Conservation (phyloP, 2,888 invertebrate species). For the Ectemnius cavifrons region DNA sequence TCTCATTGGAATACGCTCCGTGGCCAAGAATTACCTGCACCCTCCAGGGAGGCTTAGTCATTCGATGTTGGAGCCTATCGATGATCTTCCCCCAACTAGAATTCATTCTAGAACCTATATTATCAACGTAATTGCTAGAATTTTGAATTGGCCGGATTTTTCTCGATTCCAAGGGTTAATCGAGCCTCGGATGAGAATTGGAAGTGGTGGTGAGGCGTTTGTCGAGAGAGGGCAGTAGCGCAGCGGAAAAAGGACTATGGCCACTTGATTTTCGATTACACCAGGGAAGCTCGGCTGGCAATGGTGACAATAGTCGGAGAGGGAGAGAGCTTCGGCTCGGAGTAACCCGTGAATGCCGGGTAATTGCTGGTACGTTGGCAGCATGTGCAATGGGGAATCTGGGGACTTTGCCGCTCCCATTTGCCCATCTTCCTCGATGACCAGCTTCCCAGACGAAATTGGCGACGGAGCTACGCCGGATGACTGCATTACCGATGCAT, state of each 20-base stretch:
- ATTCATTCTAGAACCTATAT: too few species aligned
- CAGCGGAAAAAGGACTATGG: neutral
- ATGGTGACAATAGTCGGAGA: constrained; percentile 6
- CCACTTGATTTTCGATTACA: constrained; percentile 50
- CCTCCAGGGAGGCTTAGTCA: too few species aligned
- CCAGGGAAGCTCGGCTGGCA: constrained; percentile 29
- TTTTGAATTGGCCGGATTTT: too few species aligned
- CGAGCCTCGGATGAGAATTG: too few species aligned
- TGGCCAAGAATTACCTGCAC: too few species aligned
- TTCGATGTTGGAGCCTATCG: too few species aligned
- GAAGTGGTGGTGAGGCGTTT: too few species aligned
- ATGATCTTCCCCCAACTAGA: too few species aligned
- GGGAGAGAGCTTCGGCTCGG: constrained; percentile 16
- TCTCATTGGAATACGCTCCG: neutral
- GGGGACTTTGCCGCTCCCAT: neutral
- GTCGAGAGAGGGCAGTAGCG: too few species aligned
- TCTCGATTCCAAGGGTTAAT: too few species aligned
- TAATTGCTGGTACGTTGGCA: constrained; percentile 65
- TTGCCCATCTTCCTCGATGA: constrained; percentile 13
- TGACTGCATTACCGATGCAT: constrained; percentile 61
- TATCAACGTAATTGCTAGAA: too few species aligned
- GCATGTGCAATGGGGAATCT: constrained; percentile 20
- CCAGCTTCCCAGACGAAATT: constrained; percentile 51
- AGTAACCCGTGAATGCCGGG: constrained; percentile 61
- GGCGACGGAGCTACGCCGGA: constrained; percentile 48